Evolutionary conservation across 1,140 invertebrate genomes (phyloP).

Genomic region (Temnothorax longispinosus): DNA sequence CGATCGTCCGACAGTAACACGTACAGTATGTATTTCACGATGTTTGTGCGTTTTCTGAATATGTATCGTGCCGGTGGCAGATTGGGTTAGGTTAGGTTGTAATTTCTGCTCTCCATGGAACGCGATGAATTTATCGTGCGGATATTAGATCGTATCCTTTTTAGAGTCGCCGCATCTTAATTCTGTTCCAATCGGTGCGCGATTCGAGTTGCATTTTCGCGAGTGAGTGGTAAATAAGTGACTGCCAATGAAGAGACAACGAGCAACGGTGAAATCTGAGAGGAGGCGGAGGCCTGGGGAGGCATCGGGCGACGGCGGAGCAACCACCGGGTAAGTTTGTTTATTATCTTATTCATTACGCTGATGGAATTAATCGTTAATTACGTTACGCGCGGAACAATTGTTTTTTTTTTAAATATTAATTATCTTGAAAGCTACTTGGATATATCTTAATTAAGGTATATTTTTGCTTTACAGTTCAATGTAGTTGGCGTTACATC

Average conservation of each 20-base stretch:
- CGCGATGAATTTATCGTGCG: background rate
- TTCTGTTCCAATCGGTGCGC: too few species aligned
- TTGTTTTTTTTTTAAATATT: background rate
- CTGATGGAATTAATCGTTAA: background rate
- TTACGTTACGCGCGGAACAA: background rate
- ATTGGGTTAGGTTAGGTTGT: background rate
- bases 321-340: background rate
- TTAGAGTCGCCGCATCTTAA: background rate
- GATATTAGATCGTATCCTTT: background rate
- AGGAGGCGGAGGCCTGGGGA: background rate
- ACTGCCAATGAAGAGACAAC: background rate
- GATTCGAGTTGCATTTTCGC: background rate
- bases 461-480: constrained; percentile 5
- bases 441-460: background rate
- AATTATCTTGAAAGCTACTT: background rate
- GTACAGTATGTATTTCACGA: too few species aligned
- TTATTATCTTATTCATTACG: background rate
- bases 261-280: background rate
- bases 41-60: too few species aligned
- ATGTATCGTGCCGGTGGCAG: background rate
- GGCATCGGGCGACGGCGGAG: background rate
- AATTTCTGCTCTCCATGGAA: background rate
- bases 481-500: background rate
- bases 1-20: background rate
- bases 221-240: background rate